phyloP scores from a whole-genome alignment of 2,797 vertebrate genomes.

The Otus scops region DNA sequence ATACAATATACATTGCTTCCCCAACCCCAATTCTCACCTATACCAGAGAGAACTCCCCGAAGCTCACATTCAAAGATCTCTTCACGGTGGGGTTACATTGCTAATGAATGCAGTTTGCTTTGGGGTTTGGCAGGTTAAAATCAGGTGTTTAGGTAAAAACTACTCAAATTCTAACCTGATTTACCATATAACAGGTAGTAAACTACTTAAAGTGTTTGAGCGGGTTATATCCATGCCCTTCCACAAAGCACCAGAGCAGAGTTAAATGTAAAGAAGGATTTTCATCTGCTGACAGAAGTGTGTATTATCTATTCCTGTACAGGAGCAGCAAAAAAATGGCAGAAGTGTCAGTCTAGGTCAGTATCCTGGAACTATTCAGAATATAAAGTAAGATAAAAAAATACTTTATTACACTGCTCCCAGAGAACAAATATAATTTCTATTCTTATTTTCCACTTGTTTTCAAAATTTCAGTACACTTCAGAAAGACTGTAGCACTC shows the following conservation, averaged over 20 bases:
- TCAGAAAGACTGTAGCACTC: neutral
- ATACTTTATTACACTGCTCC: neutral
- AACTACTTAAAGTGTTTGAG: neutral
- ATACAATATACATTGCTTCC: fast-evolving
- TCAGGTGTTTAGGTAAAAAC: neutral
- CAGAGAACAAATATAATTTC: neutral
- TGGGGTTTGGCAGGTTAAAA: neutral
- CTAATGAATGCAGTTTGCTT: neutral
- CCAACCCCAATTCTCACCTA: fast-evolving
- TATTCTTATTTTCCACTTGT: neutral
- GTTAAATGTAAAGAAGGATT: neutral
- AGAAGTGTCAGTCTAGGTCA: neutral
- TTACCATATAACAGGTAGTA: neutral
- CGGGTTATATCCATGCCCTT: neutral
- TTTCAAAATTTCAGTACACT: neutral
- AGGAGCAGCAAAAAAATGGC: neutral
- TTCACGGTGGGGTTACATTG: fast-evolving
- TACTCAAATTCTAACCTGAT: neutral
- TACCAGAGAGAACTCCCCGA: neutral
- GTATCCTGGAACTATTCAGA: neutral
- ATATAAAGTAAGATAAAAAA: neutral
- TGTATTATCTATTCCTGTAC: fast-evolving
- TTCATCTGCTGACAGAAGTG: neutral
- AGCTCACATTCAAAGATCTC: neutral
- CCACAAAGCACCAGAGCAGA: neutral